Percentiles rank a stretch among this genome's conserved stretches.
Evolutionary conservation across 2,888 invertebrate species (phyloP).

Genomic region (Andrena chrysosceles): DNA sequence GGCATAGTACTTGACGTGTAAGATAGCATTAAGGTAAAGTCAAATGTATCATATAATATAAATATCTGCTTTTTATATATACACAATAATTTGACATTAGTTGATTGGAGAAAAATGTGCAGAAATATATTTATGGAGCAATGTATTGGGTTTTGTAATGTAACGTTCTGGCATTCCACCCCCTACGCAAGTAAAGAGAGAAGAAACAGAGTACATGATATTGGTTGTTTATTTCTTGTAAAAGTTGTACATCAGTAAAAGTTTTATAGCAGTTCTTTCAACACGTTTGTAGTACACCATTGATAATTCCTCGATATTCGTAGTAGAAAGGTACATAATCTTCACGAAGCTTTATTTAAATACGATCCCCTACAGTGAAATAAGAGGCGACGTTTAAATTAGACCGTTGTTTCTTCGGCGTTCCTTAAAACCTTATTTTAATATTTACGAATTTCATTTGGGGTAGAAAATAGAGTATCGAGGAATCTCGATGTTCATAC

Average conservation of each 20-base stretch:
- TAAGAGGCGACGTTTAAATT: conserved; percentile 12
- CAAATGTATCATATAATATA: conserved; percentile 55
- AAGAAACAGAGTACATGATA: conserved; percentile 62
- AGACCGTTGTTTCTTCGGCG: conserved; percentile 7
- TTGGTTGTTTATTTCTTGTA: conserved; percentile 75
- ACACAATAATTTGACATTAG: conserved; percentile 64
- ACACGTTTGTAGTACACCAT: conserved; percentile 63
- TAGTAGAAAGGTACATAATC: conserved; percentile 27
- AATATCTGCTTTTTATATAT: conserved; percentile 62
- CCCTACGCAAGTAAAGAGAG: not conserved
- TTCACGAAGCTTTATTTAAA: conserved; percentile 24
- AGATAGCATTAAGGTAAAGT: conserved; percentile 52
- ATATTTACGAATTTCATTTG: conserved; percentile 25
- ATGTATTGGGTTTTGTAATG: conserved; percentile 39
- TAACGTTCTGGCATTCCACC: conserved; percentile 2
- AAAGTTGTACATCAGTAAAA: conserved; percentile 75
- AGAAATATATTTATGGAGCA: conserved; percentile 67
- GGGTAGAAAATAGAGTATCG: conserved; percentile 53
- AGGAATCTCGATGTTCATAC: conserved; percentile 56
- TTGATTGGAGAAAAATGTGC: conserved; percentile 51
- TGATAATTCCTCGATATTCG: conserved; percentile 63
- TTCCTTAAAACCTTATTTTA: conserved; percentile 13
- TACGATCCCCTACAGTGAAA: conserved; percentile 16
- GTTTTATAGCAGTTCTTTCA: conserved; percentile 64
- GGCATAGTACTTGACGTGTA: conserved; percentile 41